phyloP scores from a whole-genome alignment of 2,797 vertebrate genomes.

The Sebastes miniatus region DNA sequence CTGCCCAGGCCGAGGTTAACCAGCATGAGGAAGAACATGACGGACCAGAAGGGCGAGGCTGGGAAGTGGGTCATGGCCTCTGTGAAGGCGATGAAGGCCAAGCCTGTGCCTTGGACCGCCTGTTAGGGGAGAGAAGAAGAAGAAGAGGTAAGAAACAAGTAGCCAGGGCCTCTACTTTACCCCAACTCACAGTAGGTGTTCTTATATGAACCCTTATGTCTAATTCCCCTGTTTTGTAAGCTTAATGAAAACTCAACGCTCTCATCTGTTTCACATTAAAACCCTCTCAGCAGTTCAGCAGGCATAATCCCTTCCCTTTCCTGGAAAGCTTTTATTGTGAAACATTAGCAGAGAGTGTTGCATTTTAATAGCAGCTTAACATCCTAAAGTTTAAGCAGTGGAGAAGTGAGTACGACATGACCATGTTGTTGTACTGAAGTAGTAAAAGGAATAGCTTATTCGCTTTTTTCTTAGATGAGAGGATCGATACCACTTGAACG shows the following conservation, averaged over 20 bases:
- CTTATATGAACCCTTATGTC: background rate
- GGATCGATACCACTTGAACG: no score
- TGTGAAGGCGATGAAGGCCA: slow-evolving; percentile 98
- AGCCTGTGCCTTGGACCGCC: slow-evolving; percentile 95
- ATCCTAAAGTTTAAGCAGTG: background rate
- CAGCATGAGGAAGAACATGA: slow-evolving; percentile 99
- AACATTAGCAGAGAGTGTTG: background rate
- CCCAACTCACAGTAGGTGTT: background rate
- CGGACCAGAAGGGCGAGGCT: slow-evolving; percentile 97
- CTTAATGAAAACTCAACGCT: background rate
- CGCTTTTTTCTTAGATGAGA: background rate
- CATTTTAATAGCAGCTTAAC: background rate
- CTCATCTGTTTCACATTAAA: background rate
- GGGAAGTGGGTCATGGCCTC: slow-evolving; percentile 99
- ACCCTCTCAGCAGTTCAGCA: background rate
- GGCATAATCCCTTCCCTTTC: background rate
- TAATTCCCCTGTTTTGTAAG: background rate
- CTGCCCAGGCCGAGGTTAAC: slow-evolving; percentile 96
- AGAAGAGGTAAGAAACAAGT: background rate
- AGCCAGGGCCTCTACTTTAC: background rate
- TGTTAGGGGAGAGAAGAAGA: slow-evolving; percentile 51
- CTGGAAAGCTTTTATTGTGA: background rate
- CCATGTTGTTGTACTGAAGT: background rate
- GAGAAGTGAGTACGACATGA: background rate
- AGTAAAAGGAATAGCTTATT: background rate